A percentile compares a stretch with the other conserved stretches of the same genome.
phyloP scores from a whole-genome alignment of 2,797 vertebrate genomes.

The Toxotes lorentzi region DNA sequence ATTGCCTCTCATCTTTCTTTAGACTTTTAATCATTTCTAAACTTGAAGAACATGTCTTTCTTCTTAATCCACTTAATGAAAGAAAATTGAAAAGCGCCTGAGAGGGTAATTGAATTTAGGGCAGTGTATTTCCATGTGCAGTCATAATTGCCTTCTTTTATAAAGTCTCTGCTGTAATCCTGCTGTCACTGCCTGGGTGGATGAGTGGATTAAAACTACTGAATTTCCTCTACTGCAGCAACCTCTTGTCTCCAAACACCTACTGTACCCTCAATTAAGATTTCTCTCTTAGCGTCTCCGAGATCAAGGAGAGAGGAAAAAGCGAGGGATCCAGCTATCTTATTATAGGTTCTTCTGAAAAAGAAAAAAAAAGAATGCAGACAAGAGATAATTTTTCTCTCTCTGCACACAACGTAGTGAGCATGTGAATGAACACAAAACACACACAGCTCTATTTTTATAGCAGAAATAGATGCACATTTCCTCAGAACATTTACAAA shows the following conservation, averaged over 20 bases:
- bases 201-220: conserved; percentile 80
- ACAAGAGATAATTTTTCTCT: conserved; percentile 1
- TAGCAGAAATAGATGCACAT: conserved; percentile 32
- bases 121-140: conserved; percentile 71
- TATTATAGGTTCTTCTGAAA: conserved; percentile 1
- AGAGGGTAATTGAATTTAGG: conserved; percentile 78
- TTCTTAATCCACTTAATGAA: conserved; percentile 81
- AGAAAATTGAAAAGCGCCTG: conserved; percentile 80
- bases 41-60: conserved; percentile 72
- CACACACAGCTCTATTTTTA: conserved; percentile 28
- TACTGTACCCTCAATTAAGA: conserved; percentile 54
- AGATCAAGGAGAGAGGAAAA: conserved; percentile 17
- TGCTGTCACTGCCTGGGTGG: conserved; percentile 68
- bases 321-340: not conserved
- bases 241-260: conserved; percentile 49
- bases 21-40: conserved; percentile 74
- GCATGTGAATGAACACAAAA: conserved; percentile 16
- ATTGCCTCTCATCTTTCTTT: conserved; percentile 53
- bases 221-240: conserved; percentile 51
- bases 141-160: conserved; percentile 81
- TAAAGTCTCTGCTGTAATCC: conserved; percentile 80
- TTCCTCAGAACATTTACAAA: conserved; percentile 45
- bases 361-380: conserved; percentile 20
- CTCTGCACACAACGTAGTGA: not conserved
- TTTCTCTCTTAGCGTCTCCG: conserved; percentile 8